Evolutionary conservation across 2,888 invertebrate genomes (phyloP).

Genomic region (Catocala nupta): DNA sequence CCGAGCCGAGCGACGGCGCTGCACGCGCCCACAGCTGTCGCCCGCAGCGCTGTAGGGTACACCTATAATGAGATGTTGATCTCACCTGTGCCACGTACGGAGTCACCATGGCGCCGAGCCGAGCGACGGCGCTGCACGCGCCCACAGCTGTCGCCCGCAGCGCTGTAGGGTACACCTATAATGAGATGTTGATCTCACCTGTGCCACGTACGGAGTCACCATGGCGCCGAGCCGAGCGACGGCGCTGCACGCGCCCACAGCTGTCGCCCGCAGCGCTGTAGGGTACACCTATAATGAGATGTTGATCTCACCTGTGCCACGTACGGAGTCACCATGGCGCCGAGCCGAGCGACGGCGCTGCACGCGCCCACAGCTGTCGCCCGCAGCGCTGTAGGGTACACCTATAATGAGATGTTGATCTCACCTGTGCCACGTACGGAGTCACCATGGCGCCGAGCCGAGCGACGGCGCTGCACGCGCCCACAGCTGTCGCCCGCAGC

Average conservation of each 20-base stretch:
- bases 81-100: conserved; percentile 96
- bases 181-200: conserved; percentile 83
- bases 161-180: conserved; percentile 71
- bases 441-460: conserved; percentile 97
- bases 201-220: conserved; percentile 97
- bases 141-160: conserved; percentile 96
- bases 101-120: conserved; percentile 97
- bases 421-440: conserved; percentile 96
- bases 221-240: conserved; percentile 97
- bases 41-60: conserved; percentile 95
- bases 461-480: conserved; percentile 96
- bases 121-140: conserved; percentile 95
- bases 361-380: conserved; percentile 97
- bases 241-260: conserved; percentile 97
- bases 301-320: too few relatives aligned
- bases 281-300: conserved; percentile 91
- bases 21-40: conserved; percentile 97
- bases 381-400: conserved; percentile 95
- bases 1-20: conserved; percentile 96
- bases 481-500: conserved; percentile 95
- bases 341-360: conserved; percentile 95
- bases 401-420: conserved; percentile 64
- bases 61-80: conserved; percentile 82
- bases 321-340: conserved; percentile 89
- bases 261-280: conserved; percentile 94